Conservation (phyloP, 2,888 invertebrate species). For the Eugnorisma glareosa region DNA sequence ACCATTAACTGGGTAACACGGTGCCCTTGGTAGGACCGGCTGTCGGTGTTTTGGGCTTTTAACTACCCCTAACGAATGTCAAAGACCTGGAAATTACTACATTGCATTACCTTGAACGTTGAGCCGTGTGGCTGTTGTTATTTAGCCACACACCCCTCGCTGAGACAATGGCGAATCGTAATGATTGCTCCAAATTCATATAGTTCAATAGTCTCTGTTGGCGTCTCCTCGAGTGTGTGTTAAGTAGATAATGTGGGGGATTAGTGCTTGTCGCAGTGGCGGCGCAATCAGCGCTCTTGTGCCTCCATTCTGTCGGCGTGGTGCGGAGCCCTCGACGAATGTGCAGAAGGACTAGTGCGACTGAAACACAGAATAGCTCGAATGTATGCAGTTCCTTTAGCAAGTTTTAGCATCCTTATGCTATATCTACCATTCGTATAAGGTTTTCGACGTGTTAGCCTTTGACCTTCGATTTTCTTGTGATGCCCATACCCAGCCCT, state of each 20-base stretch:
- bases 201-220: conserved; percentile 14
- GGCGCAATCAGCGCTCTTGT: conserved; percentile 77
- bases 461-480: neutral
- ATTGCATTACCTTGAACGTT: neutral
- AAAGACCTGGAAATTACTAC: neutral
- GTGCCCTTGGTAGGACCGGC: too few relatives aligned
- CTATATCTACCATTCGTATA: neutral
- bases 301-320: conserved; percentile 17
- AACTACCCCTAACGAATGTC: neutral
- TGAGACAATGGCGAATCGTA: neutral
- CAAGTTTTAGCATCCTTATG: neutral
- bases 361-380: neutral
- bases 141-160: neutral
- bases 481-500: neutral
- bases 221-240: conserved; percentile 22
- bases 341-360: conserved; percentile 29
- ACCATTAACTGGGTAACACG: neutral
- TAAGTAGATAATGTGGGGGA: conserved; percentile 74
- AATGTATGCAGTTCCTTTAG: neutral
- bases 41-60: neutral
- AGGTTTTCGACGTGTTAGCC: neutral
- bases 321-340: neutral
- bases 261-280: conserved; percentile 59
- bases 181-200: conserved; percentile 27
- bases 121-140: neutral